These are phyloP conservation scores for Copsychus sechellarum DNA, from an alignment of 2,113 vertebrate species.

Conservation along the genomic window DNA sequence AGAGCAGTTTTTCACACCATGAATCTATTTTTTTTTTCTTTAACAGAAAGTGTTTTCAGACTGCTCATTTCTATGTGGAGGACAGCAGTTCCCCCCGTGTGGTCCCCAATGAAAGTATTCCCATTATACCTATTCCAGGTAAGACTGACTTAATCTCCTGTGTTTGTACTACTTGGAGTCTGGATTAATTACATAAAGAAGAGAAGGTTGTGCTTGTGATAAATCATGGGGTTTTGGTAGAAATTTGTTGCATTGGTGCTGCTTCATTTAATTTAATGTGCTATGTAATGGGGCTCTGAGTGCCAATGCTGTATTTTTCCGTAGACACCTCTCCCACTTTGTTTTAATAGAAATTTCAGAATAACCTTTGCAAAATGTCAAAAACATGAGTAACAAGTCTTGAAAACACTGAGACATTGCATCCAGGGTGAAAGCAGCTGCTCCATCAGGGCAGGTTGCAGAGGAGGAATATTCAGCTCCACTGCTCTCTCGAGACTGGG, in stretches of 20 bases:
- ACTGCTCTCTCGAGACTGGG: neutral
- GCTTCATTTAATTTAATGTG: neutral
- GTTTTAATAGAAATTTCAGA: slow-evolving; percentile 23
- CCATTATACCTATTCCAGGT: slow-evolving; percentile 95
- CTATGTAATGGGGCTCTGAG: neutral
- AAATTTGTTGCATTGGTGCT: neutral
- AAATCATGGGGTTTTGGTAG: neutral
- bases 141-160: slow-evolving; percentile 46
- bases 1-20: neutral
- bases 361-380: slow-evolving; percentile 54
- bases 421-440: neutral
- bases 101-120: slow-evolving; percentile 95
- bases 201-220: slow-evolving; percentile 3
- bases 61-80: slow-evolving; percentile 97
- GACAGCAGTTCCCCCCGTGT: slow-evolving; percentile 95
- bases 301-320: slow-evolving; percentile 9
- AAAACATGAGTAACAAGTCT: neutral
- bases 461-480: neutral
- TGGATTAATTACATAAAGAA: neutral
- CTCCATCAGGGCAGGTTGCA: neutral
- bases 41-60: slow-evolving; percentile 97
- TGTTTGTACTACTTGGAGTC: neutral
- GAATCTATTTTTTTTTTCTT: slow-evolving; percentile 2
- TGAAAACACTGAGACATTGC: neutral
- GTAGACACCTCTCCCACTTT: neutral